Conservation (phyloP, 2,888 invertebrate genomes). For the Xanthia icteritia region DNA sequence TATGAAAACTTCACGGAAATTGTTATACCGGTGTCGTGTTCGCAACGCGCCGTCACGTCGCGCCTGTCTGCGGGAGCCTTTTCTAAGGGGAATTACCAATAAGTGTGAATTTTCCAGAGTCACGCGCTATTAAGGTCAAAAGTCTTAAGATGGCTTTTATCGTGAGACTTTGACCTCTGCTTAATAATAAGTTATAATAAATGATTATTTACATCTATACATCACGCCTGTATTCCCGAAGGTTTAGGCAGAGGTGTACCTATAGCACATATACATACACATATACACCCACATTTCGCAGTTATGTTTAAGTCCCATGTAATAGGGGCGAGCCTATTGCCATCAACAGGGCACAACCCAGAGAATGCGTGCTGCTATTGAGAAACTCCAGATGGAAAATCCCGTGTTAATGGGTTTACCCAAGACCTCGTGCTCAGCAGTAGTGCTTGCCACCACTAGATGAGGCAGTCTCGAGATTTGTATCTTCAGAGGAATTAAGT, state of each 20-base stretch:
- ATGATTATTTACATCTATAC: not conserved
- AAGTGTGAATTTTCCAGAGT: not conserved
- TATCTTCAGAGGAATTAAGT: not conserved
- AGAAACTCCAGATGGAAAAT: not conserved
- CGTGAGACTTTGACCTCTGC: constrained; percentile 8
- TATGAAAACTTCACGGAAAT: no score
- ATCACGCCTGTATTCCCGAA: not conserved
- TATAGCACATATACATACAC: not conserved
- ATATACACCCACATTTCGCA: not conserved
- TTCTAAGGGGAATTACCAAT: constrained; percentile 20
- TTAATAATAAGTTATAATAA: not conserved
- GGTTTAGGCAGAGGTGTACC: not conserved
- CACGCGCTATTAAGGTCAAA: not conserved
- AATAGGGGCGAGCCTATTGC: not conserved
- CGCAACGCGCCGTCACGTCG: no score
- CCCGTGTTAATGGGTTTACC: no score
- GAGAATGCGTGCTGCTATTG: not conserved
- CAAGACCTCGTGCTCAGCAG: not conserved
- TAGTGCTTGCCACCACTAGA: not conserved
- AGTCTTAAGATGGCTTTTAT: constrained; percentile 3
- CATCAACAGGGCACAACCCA: not conserved
- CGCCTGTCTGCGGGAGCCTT: no score
- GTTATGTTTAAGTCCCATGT: not conserved
- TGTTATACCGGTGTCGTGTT: no score
- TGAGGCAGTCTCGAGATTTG: not conserved